These are phyloP conservation scores for Dermatemys mawii DNA, from an alignment of 2,113 vertebrate genomes.

Conservation along the genomic window DNA sequence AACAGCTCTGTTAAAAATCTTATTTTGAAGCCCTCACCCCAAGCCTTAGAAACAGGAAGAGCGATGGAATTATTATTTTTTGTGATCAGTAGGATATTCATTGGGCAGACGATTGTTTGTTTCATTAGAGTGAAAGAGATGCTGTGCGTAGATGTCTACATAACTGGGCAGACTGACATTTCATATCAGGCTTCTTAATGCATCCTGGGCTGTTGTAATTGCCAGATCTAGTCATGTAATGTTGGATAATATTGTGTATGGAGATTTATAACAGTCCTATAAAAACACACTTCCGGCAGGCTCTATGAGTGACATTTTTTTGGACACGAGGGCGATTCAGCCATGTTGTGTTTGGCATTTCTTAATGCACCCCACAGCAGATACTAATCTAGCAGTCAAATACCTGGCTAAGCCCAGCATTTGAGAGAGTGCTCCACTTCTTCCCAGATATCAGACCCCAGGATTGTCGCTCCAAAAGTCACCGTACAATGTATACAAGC, in stretches of 20 bases:
- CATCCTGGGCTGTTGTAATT: not conserved
- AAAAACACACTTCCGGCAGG: not conserved
- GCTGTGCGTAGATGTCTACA: not conserved
- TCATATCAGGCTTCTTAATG: not conserved
- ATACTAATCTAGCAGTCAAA: not conserved
- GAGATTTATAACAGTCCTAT: not conserved
- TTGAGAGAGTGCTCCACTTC: not conserved
- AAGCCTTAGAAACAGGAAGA: not conserved
- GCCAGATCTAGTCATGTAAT: not conserved
- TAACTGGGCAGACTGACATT: not conserved
- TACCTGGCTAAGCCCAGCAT: not conserved
- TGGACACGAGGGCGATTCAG: not conserved
- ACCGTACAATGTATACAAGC: not conserved
- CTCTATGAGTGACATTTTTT: not conserved
- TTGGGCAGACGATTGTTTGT: no score
- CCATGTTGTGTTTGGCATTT: not conserved
- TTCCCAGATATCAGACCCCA: not conserved
- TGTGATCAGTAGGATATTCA: no score
- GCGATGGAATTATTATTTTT: not conserved
- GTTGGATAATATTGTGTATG: not conserved
- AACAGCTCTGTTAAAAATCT: not conserved
- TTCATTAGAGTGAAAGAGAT: not conserved
- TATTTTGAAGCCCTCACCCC: accelerated
- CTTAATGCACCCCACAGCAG: not conserved
- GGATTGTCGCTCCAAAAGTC: not conserved